Base-by-base conservation (phyloP, 1,140 invertebrate genomes). In the Caenorhabditis tropicalis region DNA sequence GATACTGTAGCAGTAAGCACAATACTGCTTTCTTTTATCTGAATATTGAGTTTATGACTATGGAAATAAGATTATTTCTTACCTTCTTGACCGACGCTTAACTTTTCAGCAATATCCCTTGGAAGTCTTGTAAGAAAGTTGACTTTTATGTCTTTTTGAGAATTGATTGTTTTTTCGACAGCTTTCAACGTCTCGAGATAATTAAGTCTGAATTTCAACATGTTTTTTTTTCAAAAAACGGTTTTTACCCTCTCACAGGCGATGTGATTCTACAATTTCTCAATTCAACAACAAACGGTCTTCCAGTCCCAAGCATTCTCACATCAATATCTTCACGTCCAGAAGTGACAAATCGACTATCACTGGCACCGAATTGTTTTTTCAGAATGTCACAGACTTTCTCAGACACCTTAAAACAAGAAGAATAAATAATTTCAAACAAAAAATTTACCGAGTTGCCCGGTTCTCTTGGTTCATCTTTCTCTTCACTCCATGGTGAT, bases 301-400 rank as follows among this genome's bases (percentile, higher is more conserved):
- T 56, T 87, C 92, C 92, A 58, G 84, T 89, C 51, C 93, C 92
- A 9, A 93, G 83, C 92, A 92, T 92, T 65, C 89, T 83, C 0
- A 93, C 92, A 51, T 90, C 89, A 65, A 91, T 88, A 84, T 90
- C 89, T 49, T 90, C 89, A 24, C 89, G 53, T 4, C 89, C 89
- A 24, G 86, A 85, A n/a, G 90, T 85, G 24, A 87, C 81, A 53
- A 90, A 90, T 21, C 86, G 33, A 12, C 74, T 83, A 24, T 65
- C 79, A 48, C 82, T 80, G 12, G 89, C 89, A 79, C 83, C 74
- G 79, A 86, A 88, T 29, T 81, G 48, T n/a, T 85, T 82, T 39
- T 85, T 51, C 74, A 91, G 31, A 12, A 81, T 46, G 43, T 51
- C 46, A 39, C 79, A 48, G 33, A 90, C 82, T 82, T 90, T 88